Conservation (phyloP, 2,113 vertebrate genomes). For the Neoarius graeffei region DNA sequence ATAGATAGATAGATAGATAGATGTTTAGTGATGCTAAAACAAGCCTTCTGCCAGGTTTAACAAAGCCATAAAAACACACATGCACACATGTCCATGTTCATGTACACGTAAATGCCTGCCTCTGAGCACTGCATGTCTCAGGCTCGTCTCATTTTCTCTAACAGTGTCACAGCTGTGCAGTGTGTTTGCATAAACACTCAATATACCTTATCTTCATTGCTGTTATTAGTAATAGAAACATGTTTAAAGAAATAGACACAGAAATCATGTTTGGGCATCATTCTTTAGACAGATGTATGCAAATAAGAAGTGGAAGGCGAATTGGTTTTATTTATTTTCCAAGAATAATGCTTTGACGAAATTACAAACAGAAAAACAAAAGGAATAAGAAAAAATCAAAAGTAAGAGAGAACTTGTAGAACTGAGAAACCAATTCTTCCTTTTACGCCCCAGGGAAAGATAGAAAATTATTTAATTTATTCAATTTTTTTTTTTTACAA, state of each 20-base stretch:
- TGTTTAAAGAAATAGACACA: not conserved
- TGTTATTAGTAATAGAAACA: not conserved
- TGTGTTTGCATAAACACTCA: not conserved
- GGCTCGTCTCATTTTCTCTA: not conserved
- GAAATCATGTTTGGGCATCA: not conserved
- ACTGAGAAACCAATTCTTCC: too few species aligned
- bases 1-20: too few species aligned
- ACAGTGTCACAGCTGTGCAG: not conserved
- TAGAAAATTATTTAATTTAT: too few species aligned
- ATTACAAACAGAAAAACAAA: not conserved
- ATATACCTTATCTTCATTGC: not conserved
- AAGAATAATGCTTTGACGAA: not conserved
- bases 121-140: not conserved
- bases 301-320: not conserved
- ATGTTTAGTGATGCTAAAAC: not conserved
- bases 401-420: too few species aligned
- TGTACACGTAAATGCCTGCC: not conserved
- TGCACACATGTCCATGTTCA: not conserved
- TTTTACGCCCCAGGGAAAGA: not conserved
- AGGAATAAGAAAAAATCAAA: not conserved
- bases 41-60: not conserved
- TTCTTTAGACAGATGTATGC: not conserved
- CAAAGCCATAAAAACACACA: not conserved
- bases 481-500: too few species aligned
- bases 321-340: not conserved